phyloP scores from a whole-genome alignment of 1,140 invertebrate species.

The Drosophila pandora region DNA sequence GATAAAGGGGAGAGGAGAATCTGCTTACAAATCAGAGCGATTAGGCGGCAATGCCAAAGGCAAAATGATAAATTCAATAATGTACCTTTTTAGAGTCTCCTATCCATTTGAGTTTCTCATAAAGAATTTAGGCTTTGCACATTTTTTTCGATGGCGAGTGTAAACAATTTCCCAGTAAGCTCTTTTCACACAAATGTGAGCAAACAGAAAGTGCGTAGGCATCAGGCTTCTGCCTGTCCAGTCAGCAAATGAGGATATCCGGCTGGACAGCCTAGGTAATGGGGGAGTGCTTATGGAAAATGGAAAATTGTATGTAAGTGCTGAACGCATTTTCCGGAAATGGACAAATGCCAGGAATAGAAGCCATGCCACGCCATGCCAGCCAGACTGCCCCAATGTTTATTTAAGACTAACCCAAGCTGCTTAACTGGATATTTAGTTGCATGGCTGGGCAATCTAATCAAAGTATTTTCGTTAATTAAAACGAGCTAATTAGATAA shows the following conservation, averaged over 20 bases:
- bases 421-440: conserved; percentile 17
- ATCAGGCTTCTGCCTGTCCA: conserved; percentile 7
- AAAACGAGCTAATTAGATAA: conserved; percentile 35
- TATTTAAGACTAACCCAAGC: neutral
- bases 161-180: conserved; percentile 20
- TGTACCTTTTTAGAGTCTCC: neutral
- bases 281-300: conserved; percentile 8
- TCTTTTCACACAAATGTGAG: conserved; percentile 36
- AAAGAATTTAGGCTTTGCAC: neutral
- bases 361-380: neutral
- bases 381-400: neutral
- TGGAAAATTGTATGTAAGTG: conserved; percentile 2
- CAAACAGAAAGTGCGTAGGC: conserved; percentile 28
- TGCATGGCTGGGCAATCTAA: conserved; percentile 23
- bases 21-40: conserved; percentile 38
- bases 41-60: conserved; percentile 7
- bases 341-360: conserved; percentile 9
- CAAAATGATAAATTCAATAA: conserved; percentile 31
- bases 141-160: conserved; percentile 6
- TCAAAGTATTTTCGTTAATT: conserved; percentile 48
- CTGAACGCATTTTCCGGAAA: conserved; percentile 2
- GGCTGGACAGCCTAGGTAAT: conserved; percentile 15
- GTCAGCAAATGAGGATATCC: conserved; percentile 51
- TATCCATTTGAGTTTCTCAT: conserved; percentile 2
- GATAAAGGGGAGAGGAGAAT: neutral